phyloP scores from a whole-genome alignment of 2,888 invertebrate genomes.

The Brachyopa scutellaris region DNA sequence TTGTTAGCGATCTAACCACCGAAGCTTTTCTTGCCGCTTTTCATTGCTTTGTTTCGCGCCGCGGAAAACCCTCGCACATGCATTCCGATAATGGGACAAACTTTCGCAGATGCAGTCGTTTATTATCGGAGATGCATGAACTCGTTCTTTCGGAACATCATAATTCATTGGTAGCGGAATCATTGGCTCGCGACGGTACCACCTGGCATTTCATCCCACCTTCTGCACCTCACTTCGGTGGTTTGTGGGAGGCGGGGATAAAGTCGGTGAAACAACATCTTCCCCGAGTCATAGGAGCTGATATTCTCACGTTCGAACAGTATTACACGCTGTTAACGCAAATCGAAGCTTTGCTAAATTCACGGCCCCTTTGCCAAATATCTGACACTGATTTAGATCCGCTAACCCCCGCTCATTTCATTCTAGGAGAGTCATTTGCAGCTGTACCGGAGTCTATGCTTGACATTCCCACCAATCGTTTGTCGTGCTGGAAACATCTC shows the following conservation, averaged over 20 bases:
- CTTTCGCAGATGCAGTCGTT: constrained; percentile 34
- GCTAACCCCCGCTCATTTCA: no score
- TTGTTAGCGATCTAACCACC: constrained; percentile 54
- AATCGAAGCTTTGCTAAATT: constrained; percentile 15
- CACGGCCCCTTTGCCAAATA: no score
- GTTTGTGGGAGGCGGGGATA: no score
- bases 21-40: constrained; percentile 35
- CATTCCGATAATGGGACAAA: constrained; percentile 49
- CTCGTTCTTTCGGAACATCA: constrained; percentile 13
- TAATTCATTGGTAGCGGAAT: no score
- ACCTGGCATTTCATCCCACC: no score
- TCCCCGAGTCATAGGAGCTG: not conserved
- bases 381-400: no score
- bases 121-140: constrained; percentile 30
- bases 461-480: not conserved
- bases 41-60: constrained; percentile 44
- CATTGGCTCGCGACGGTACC: no score
- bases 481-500: not conserved
- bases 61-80: constrained; percentile 45
- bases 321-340: not conserved
- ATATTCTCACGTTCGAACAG: not conserved
- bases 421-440: not conserved
- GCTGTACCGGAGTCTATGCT: not conserved
- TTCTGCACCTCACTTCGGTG: no score
- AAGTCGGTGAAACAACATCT: not conserved